Base-by-base conservation (phyloP, 2,888 invertebrate genomes). In the Synergus japonicus region DNA sequence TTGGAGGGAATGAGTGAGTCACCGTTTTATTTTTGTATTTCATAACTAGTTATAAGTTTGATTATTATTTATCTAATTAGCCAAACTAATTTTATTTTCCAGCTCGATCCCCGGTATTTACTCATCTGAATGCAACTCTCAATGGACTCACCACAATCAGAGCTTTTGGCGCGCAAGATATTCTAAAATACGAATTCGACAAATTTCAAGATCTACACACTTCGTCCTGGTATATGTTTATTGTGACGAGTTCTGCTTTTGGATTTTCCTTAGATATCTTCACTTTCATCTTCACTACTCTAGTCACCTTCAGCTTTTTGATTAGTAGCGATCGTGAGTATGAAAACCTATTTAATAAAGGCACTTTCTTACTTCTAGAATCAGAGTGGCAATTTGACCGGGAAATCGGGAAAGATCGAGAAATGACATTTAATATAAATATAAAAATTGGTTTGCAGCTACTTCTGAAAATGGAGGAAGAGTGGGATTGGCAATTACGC, bases 31-130 rank as follows among this genome's bases (percentile, higher is more conserved):
- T 37, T 37, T 37, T 37, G 37, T 77, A 64, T 18, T 41, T 78
- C 46, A 73, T 43, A 65, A 64, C 22, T 63, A 60, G 18, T 60
- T 54, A 80, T 76, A 43, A 15, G 54, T 43, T 15, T 76, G 44
- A 63, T 37, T 37, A 37, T 4, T 37, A 37, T 0, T 37, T 37
- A 37, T 37, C 5, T 37, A 37, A 37, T 37, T 37, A 37, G 37
- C 3, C 37, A 5, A 37, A 29, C 22, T 18, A 60, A 76, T 79
- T 80, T 29, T 37, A 10, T 67, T 22, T 80, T 80, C 86, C 88
- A 96, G 96, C 95, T 22, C 94, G 96, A 83, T 96, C 96, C 87
- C 97, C 97, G 0, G 95, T 97, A 0, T 97, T 96, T 88, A 95
- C 96, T 0, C 96, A 96, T 92, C 93, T 97, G 37, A 95, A 95